Evolutionary conservation across 2,113 vertebrate species (phyloP), one percentile per base, ranked within the genome.

Genomic region (Atherinomorus stipes): DNA sequence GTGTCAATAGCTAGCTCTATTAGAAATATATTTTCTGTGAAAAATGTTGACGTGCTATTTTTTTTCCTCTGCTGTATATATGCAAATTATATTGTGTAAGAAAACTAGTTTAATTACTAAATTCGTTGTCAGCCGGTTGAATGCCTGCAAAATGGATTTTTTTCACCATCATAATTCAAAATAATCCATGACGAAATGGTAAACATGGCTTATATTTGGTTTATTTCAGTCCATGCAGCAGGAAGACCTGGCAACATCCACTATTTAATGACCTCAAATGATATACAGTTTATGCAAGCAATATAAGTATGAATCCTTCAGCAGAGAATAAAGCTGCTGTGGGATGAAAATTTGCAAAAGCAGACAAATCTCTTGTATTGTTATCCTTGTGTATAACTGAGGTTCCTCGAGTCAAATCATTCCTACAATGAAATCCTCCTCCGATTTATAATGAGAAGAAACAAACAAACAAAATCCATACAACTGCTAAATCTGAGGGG

Each of bases 381-480:
- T 72, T 73, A 84, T 70, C 57, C 42, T 4, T n/a, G n/a, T 67
- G 45, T 60, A 52, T 59, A 51, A 53, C 54, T 38, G 4, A 45
- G 44, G 5, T 60, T 53, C 66, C 45, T 63, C 19, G 66, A 78
- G 65, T 82, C 64, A 73, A 82, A 84, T 83, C 23, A 64, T 74
- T 65, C 53, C 50, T 44, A 26, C 61, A 78, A 71, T 45, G 31
- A 34, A 34, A 34, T 34, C 31, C 31, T 34, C 31, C 31, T 34
- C 58, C 47, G 74, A 62, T 69, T 21, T 62, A 34, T 58, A 59
- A 66, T 49, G 3, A 5, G 34, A 16, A 44, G 10, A 45, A 64
- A 26, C 25, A 22, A 15, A 4, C 26, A 49, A 47, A 25, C 23
- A 11, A 51, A 69, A 78, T 12, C 34, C 25, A 44, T 49, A 69